Evolutionary conservation across 2,888 invertebrate genomes (phyloP).

Genomic region (Cheilosia grossa): DNA sequence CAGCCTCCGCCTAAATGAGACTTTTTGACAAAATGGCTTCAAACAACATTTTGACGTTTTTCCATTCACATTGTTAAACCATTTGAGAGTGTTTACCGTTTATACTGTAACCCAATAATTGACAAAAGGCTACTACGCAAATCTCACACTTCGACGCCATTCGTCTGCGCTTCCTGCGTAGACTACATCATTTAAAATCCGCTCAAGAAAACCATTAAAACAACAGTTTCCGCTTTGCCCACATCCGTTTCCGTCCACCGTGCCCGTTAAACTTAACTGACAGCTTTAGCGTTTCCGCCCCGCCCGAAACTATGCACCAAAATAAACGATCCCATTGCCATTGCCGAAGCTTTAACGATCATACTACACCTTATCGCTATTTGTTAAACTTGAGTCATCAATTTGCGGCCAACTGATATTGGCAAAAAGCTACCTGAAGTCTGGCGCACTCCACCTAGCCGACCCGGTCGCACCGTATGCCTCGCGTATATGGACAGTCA

Average conservation of each 20-base stretch:
- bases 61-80: too few relatives aligned
- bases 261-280: background rate
- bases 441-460: conserved; percentile 37
- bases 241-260: background rate
- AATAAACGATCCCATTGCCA: background rate
- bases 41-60: too few relatives aligned
- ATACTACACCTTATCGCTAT: background rate
- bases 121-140: too few relatives aligned
- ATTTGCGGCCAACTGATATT: conserved; percentile 28
- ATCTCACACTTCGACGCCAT: too few relatives aligned
- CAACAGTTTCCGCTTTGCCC: too few relatives aligned
- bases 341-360: conserved; percentile 22
- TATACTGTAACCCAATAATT: too few relatives aligned
- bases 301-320: conserved; percentile 45
- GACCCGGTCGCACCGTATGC: background rate
- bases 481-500: conserved; percentile 12
- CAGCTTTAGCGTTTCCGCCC: background rate
- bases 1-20: too few relatives aligned
- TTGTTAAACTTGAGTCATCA: conserved; percentile 4
- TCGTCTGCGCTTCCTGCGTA: too few relatives aligned
- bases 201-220: too few relatives aligned
- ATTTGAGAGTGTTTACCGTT: too few relatives aligned
- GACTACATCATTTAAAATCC: too few relatives aligned
- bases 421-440: conserved; percentile 40
- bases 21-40: too few relatives aligned